phyloP scores from a whole-genome alignment of 2,888 invertebrate genomes.

The Synergus itoensis region DNA sequence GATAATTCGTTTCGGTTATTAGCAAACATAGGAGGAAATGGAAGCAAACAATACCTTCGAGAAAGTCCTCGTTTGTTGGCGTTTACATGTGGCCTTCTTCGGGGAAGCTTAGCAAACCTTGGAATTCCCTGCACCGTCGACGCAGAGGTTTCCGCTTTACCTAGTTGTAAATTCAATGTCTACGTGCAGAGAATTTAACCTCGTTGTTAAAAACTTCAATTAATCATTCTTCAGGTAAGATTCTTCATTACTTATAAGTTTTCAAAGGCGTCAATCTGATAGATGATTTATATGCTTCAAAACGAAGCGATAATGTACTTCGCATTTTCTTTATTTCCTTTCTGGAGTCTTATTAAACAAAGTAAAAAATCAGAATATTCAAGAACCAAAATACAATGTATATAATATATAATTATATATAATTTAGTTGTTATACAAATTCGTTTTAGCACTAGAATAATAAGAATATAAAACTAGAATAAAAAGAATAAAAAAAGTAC shows the following conservation, averaged over 20 bases:
- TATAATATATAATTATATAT: constrained; percentile 16
- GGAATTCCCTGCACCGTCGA: constrained; percentile 96
- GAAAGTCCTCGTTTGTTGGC: constrained; percentile 94
- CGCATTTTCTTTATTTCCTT: constrained; percentile 4
- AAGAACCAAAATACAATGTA: neutral
- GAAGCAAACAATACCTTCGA: constrained; percentile 94
- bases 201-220: neutral
- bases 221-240: constrained; percentile 19
- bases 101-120: constrained; percentile 96
- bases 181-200: constrained; percentile 86
- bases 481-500: no score
- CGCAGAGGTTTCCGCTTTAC: constrained; percentile 95
- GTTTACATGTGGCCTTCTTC: constrained; percentile 96
- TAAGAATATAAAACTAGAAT: neutral
- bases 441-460: neutral
- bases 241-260: neutral
- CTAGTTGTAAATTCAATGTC: constrained; percentile 95
- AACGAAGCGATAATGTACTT: neutral
- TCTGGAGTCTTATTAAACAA: neutral
- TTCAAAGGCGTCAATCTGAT: neutral
- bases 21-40: constrained; percentile 86
- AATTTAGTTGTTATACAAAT: constrained; percentile 5
- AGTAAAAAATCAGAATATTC: neutral
- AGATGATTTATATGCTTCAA: neutral
- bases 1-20: constrained; percentile 97